Percentiles rank a stretch among this genome's conserved stretches.
Conservation (phyloP, 2,113 vertebrate species). For the Psophia crepitans region DNA sequence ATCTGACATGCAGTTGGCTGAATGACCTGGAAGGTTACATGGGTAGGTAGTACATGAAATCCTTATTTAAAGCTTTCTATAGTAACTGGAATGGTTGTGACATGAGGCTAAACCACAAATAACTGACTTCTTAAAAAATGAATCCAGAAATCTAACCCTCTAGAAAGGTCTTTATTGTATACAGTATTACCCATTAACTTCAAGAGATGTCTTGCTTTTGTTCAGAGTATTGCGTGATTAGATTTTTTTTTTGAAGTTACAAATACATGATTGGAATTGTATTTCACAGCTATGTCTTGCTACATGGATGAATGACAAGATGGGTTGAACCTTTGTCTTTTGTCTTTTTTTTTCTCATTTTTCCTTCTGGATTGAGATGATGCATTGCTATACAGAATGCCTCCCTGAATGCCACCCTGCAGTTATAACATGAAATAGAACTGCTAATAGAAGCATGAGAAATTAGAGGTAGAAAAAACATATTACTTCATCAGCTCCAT, state of each 20-base stretch:
- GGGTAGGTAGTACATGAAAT: conserved; percentile 52
- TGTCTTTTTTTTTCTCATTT: background rate
- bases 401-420: conserved; percentile 24
- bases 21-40: conserved; percentile 56
- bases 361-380: conserved; percentile 36
- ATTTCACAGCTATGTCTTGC: conserved; percentile 37
- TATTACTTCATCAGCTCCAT: background rate
- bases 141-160: conserved; percentile 54
- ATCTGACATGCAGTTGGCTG: conserved; percentile 43
- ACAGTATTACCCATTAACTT: conserved; percentile 48
- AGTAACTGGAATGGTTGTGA: conserved; percentile 51
- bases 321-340: conserved; percentile 31
- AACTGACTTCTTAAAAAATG: conserved; percentile 56
- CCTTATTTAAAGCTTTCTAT: conserved; percentile 59
- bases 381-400: conserved; percentile 42
- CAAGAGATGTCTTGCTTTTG: conserved; percentile 46
- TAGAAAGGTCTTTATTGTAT: conserved; percentile 53
- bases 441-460: conserved; percentile 38
- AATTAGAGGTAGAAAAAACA: conserved; percentile 51
- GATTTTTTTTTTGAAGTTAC: conserved; percentile 23
- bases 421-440: conserved; percentile 61
- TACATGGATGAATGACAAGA: conserved; percentile 37
- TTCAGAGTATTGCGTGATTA: conserved; percentile 23
- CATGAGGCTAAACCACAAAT: conserved; percentile 51
- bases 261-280: conserved; percentile 50